Evolutionary conservation across 1,140 invertebrate species (phyloP).

Genomic region (Spodoptera litura): DNA sequence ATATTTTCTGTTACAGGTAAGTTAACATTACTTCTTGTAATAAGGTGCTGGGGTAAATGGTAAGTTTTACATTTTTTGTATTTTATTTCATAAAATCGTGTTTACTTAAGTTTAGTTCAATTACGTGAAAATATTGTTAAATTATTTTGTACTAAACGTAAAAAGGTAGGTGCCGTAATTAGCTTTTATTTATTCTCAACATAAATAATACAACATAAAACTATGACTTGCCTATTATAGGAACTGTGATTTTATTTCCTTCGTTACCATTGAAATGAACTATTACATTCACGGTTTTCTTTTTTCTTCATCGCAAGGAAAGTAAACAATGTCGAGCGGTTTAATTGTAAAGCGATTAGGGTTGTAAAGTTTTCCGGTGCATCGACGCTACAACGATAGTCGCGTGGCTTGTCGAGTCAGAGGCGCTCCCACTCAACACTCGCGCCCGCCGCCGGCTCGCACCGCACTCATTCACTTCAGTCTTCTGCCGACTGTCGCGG

Average conservation of each 20-base stretch:
- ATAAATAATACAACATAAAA: background rate
- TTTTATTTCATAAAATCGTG: conserved; percentile 39
- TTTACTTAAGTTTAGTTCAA: too few species aligned
- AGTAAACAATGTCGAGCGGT: conserved; percentile 74
- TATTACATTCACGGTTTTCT: conserved; percentile 47
- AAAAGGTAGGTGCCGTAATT: background rate
- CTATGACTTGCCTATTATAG: background rate
- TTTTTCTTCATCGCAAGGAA: conserved; percentile 67
- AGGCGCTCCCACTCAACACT: conserved; percentile 78
- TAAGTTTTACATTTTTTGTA: conserved; percentile 30
- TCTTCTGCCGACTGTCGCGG: conserved; percentile 77
- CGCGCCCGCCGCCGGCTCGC: conserved; percentile 74
- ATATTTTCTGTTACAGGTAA: conserved; percentile 44
- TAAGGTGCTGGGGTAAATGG: conserved; percentile 13
- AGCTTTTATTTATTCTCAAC: background rate
- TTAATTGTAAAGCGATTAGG: conserved; percentile 82
- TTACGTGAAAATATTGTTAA: too few species aligned
- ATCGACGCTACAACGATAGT: conserved; percentile 75
- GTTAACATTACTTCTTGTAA: background rate
- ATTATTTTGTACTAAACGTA: too few species aligned
- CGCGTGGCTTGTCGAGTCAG: conserved; percentile 68
- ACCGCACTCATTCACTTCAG: conserved; percentile 82
- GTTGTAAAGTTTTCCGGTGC: conserved; percentile 82
- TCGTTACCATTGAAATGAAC: conserved; percentile 40
- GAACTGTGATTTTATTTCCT: conserved; percentile 27